phyloP scores from a whole-genome alignment of 2,113 vertebrate species.

The Turdus rufiventris region DNA sequence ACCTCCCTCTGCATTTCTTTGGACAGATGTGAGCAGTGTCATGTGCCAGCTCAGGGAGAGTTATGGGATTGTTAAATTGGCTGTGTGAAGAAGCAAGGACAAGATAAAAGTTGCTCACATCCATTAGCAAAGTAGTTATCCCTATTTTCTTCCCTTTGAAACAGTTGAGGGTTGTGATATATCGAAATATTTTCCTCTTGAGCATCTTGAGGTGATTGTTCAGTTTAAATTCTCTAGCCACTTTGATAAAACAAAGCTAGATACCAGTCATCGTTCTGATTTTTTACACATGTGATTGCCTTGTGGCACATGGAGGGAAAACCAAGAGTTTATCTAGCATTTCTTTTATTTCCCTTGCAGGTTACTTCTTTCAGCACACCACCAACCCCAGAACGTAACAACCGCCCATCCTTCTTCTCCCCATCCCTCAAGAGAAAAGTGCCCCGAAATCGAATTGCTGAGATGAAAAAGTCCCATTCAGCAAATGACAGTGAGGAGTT shows the following conservation, averaged over 20 bases:
- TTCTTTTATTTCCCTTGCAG: slow-evolving; percentile 61
- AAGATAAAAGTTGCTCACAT: neutral
- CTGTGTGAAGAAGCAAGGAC: neutral
- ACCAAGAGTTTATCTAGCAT: neutral
- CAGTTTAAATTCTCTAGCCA: neutral
- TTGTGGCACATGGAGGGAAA: neutral
- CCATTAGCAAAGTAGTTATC: neutral
- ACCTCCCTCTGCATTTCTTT: neutral
- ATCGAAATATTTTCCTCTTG: neutral
- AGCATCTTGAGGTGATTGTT: neutral
- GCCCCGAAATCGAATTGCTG: slow-evolving; percentile 84
- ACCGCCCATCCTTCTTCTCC: slow-evolving; percentile 94
- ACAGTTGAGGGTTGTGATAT: neutral
- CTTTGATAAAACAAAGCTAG: neutral
- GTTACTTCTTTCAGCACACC: slow-evolving; percentile 98
- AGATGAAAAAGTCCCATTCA: slow-evolving; percentile 99
- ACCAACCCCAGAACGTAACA: slow-evolving; percentile 90
- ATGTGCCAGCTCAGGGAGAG: neutral
- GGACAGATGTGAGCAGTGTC: neutral
- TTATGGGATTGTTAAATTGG: neutral
- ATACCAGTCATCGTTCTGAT: neutral
- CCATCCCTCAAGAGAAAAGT: slow-evolving; percentile 92
- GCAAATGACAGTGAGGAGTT: slow-evolving; percentile 98
- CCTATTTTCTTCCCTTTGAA: neutral
- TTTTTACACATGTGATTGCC: neutral